Evolutionary conservation across 2,888 invertebrate genomes (phyloP).

Genomic region (Phragmatobia fuliginosa): DNA sequence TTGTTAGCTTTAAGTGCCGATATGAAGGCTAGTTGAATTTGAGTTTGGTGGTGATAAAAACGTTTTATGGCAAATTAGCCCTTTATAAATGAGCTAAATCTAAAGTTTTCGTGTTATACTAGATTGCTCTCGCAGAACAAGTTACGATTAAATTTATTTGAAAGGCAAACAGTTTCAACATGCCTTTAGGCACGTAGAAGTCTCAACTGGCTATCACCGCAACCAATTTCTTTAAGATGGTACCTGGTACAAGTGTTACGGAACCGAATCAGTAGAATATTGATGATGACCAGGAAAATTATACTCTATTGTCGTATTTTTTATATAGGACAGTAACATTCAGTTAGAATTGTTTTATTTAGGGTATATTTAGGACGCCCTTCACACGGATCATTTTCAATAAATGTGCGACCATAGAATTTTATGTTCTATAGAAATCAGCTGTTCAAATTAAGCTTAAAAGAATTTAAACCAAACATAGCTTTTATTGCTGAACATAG

Average conservation of each 20-base stretch:
- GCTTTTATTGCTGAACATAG: no score
- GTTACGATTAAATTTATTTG: not conserved
- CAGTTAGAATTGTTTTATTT: no score
- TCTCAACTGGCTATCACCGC: not conserved
- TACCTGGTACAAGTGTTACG: not conserved
- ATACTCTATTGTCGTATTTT: not conserved
- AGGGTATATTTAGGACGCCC: not conserved
- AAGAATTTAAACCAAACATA: not conserved
- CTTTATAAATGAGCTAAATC: not conserved
- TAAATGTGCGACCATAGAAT: no score
- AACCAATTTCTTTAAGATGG: not conserved
- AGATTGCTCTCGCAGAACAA: not conserved
- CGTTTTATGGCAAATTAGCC: constrained; percentile 7
- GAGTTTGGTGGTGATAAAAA: constrained; percentile 1
- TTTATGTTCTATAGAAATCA: no score
- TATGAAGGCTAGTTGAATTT: constrained; percentile 9
- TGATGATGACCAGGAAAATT: not conserved
- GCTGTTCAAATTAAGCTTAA: not conserved
- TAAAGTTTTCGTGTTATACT: not conserved
- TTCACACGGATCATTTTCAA: no score
- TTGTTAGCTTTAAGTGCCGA: constrained; percentile 7
- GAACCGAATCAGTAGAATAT: not conserved
- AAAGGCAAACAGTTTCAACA: not conserved
- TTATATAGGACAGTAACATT: not conserved
- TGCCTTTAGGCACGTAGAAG: not conserved